Base-by-base conservation (phyloP, 2,113 vertebrate species). In the Paramisgurnus dabryanus region DNA sequence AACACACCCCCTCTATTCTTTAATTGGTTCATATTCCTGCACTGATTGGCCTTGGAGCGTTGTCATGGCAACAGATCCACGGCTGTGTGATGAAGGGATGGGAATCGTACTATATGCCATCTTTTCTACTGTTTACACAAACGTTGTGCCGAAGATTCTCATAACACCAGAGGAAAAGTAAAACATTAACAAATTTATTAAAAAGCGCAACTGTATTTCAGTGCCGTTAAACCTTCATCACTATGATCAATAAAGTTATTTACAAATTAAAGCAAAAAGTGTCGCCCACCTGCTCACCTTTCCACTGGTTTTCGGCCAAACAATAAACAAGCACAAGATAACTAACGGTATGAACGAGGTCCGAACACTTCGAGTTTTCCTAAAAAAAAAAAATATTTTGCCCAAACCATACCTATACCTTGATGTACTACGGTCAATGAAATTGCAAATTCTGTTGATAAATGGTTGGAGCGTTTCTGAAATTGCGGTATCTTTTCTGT, bases 1-100 rank as follows among this genome's bases (percentile, higher is more conserved):
- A 64, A 49, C 39, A 41, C 18, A 13, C 22, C 68, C 57, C 40
- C 69, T 53, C 55, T 8, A 49, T n/a, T 67, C 12, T 39, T 69
- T 66, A 60, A 40, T 71, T 10, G 27, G n/a, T 66, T 89, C 85
- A 90, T 90, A 89, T 90, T 83, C 82, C 84, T 83, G 85, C 87
- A 85, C 85, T 83, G 80, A 84, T 67, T 78, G 84, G 78, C 76
- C 84, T 83, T 81, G 12, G 50, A 79, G 68, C 40, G 61, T 86
- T 87, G 80, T 81, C 67, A 67, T 80, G 47, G 82, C 45, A 67
- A 82, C 85, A 85, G 82, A 80, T 61, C 40, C 45, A 49, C 61
- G 1, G 5, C 39, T 34, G 18, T 53, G 55, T 18, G 55, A 58
- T 47, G 45, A 47, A 47, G 55, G 6, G n/a, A 43, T 55, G 45